phyloP scores from a whole-genome alignment of 2,797 vertebrate genomes.

The Forpus xanthops region DNA sequence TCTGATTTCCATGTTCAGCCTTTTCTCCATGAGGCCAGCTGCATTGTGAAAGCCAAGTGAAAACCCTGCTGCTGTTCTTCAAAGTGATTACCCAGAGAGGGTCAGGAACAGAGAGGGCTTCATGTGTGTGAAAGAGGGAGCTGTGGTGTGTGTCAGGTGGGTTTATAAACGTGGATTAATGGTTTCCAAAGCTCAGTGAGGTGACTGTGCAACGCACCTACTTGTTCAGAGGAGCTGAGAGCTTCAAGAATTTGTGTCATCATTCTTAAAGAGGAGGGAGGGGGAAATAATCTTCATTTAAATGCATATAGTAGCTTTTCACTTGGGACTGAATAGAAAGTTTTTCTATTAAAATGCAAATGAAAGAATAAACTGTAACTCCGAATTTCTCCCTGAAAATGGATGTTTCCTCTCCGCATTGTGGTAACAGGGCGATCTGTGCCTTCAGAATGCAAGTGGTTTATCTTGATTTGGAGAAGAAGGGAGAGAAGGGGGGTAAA shows the following conservation, averaged over 20 bases:
- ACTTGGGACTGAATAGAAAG: constrained; percentile 78
- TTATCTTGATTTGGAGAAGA: constrained; percentile 20
- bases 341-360: constrained; percentile 88
- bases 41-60: background rate
- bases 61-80: background rate
- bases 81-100: background rate
- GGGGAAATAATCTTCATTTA: constrained; percentile 74
- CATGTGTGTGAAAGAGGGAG: background rate
- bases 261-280: constrained; percentile 56
- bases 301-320: constrained; percentile 82
- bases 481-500: background rate
- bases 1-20: background rate
- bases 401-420: constrained; percentile 35
- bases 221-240: constrained; percentile 11
- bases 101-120: background rate
- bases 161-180: constrained; percentile 44
- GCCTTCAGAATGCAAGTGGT: constrained; percentile 18
- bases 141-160: background rate
- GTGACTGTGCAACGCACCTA: background rate
- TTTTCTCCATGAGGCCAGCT: background rate
- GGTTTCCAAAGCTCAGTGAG: constrained; percentile 45
- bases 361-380: constrained; percentile 78
- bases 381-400: constrained; percentile 69
- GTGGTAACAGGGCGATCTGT: constrained; percentile 34
- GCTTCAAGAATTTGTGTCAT: constrained; percentile 53